Evolutionary conservation across 2,888 invertebrate genomes (phyloP), one percentile per base, ranked within the genome.

Genomic region (Platycheirus rosarum): DNA sequence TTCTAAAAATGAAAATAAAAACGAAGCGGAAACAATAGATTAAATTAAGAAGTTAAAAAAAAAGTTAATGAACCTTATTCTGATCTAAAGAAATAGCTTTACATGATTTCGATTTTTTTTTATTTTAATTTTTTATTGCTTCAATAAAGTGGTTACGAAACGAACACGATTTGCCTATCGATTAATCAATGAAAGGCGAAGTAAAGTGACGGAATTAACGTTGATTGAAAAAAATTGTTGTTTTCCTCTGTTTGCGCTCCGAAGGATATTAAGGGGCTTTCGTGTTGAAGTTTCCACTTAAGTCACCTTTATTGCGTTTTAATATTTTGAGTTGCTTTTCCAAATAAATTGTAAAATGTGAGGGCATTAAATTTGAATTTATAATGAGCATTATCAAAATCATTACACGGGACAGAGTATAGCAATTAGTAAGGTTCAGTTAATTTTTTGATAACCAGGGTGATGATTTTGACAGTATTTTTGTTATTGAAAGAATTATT

Each of bases 161-260:
- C 18, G 11, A 53, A 18, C 11, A 4, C n/a, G 7, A 18, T 53
- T 48, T 23, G 37, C 16, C 40, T 73, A 68, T 57, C 48, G 68
- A 35, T 44, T 48, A 65, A 48, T 74, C 55, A 55, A 79, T 79
- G 11, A 35, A 5, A 35, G 20, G 8, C 3, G 9, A 40, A 75
- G 65, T 68, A 35, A 80, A 60, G 49, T 57, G 70, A 75, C 44
- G 23, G 63, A 79, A 75, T 65, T 79, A 65, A 60, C 63, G 51
- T 11, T 80, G 69, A 80, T 80, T 80, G 78, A 48, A 18, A 53
- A 51, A 37, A 40, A 40, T 35, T 57, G 40, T 23, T 5, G 8
- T 32, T 57, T 40, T 57, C 57, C 57, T 57, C 57, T 40, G 40
- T 40, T 57, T 57, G 11, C 40, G 40, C 11, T 23, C 18, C 32